These are phyloP conservation scores for Mormyrops attenuatus DNA, from an alignment of 2,797 vertebrate genomes.

Conservation along the genomic window DNA sequence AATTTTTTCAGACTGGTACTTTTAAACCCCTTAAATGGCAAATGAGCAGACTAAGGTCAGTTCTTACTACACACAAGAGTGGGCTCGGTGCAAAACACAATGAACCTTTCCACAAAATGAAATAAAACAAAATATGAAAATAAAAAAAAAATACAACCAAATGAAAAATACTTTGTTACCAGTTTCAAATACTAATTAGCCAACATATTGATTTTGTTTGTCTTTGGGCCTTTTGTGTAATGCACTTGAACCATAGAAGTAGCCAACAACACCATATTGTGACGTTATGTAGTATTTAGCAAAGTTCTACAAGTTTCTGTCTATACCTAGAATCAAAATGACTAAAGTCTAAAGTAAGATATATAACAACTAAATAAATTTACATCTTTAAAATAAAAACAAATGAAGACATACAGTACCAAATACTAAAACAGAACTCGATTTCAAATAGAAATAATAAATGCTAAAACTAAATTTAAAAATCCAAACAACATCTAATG, in stretches of 20 bases:
- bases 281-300: background rate
- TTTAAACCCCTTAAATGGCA: background rate
- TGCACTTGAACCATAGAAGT: background rate
- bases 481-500: background rate
- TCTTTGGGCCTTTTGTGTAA: background rate
- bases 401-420: background rate
- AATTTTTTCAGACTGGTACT: background rate
- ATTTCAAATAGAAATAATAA: background rate
- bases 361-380: background rate
- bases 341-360: background rate
- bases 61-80: background rate
- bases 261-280: background rate
- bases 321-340: background rate
- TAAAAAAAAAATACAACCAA: background rate
- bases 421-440: background rate
- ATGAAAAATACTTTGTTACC: background rate
- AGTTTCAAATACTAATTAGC: background rate
- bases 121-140: background rate
- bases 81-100: background rate
- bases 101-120: background rate
- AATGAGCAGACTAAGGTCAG: background rate
- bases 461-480: background rate
- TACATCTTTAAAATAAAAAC: background rate
- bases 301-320: background rate
- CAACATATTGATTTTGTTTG: background rate